Base-by-base conservation (phyloP, 2,888 invertebrate genomes). In the Erebia epiphron region DNA sequence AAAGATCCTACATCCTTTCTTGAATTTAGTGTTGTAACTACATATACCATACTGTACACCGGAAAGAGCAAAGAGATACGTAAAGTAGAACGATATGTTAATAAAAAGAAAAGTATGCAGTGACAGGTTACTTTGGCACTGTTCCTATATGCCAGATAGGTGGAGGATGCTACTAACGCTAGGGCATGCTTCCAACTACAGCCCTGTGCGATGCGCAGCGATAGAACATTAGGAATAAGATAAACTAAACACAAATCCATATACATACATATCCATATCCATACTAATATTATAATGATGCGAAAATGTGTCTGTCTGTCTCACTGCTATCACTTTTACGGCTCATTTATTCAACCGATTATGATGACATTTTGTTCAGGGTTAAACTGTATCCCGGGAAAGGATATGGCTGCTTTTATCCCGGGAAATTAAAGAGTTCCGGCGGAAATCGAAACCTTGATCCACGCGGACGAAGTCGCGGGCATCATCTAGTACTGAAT, bases 61-160 rank as follows among this genome's bases (percentile, higher is more conserved):
- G 58, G 52, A 64, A 57, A n/a, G 43, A n/a, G 41, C 49, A 18
- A 41, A 54, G 52, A 66, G 70, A 72, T 70, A 71, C 69, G 64
- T 73, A 71, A 68, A 70, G 60, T 68, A 67, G 61, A 73, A 58
- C 61, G 65, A 73, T 74, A 73, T 68, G 71, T 73, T 67, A 74
- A 75, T 75, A 76, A 76, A 84, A 81, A 75, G 75, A 63, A 63
- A 68, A 69, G 67, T 73, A 62, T 69, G 67, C 70, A 69, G 77
- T 82, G 87, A 86, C 87, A 85, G 85, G 80, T 83, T 82, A 85
- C 86, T 88, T 87, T 88, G 88, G 88, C 88, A 86, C 75, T 63
- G 82, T 80, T 85, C 86, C 86, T 74, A 70, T 57, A 62, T 67
- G 76, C 71, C 50, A 73, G 75, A 79, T 79, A 82, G 82, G 84